phyloP scores from a whole-genome alignment of 1,140 invertebrate genomes.

The Scaptomyza pallida region DNA sequence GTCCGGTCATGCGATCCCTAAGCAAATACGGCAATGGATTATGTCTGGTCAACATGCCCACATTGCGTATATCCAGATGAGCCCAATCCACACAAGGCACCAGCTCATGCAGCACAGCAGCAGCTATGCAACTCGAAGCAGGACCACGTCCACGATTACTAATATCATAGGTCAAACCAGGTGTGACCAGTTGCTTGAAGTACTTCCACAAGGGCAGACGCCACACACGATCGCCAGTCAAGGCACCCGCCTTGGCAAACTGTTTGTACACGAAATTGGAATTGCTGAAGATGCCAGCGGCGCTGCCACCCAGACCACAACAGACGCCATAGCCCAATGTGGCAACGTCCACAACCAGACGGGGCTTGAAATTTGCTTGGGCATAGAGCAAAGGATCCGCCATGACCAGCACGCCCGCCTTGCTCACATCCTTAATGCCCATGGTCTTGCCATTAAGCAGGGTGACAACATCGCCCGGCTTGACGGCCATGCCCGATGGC shows the following conservation, averaged over 20 bases:
- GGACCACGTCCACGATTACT: conserved; percentile 86
- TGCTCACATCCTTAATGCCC: conserved; percentile 93
- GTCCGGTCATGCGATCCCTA: conserved; percentile 86
- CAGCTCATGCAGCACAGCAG: conserved; percentile 89
- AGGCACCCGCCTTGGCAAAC: conserved; percentile 87
- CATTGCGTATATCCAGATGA: conserved; percentile 89
- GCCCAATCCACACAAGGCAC: conserved; percentile 87
- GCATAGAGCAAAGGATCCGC: conserved; percentile 95
- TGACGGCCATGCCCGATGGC: conserved; percentile 91
- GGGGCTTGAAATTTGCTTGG: conserved; percentile 86
- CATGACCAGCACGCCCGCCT: conserved; percentile 94
- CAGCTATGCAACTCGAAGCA: conserved; percentile 88
- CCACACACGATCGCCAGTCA: conserved; percentile 95
- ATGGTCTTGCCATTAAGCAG: conserved; percentile 94
- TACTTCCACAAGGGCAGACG: conserved; percentile 93
- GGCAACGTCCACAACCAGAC: conserved; percentile 90
- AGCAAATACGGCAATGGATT: conserved; percentile 87
- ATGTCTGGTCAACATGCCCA: conserved; percentile 85
- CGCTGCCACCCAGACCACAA: conserved; percentile 89
- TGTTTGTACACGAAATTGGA: conserved; percentile 87
- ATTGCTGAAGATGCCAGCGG: conserved; percentile 92
- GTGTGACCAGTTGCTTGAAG: conserved; percentile 89
- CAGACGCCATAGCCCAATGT: conserved; percentile 86
- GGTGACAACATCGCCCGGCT: conserved; percentile 93
- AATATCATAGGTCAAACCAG: conserved; percentile 85